Conservation (phyloP, 2,888 invertebrate species). For the Beris chalybata region DNA sequence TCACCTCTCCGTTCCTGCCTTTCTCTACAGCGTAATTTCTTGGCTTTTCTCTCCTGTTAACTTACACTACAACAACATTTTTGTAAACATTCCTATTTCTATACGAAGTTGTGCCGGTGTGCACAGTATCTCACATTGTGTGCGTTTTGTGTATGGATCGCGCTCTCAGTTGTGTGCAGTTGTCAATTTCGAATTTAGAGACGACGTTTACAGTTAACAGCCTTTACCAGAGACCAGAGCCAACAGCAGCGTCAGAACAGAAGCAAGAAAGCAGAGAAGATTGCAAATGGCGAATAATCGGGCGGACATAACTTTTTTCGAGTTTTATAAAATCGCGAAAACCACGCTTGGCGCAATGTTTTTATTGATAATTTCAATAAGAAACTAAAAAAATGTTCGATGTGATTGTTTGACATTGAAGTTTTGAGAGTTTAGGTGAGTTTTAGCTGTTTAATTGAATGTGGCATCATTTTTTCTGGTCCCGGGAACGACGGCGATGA, state of each 20-base stretch:
- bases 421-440: constrained; percentile 45
- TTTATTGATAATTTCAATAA: constrained; percentile 44
- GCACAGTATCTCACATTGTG: background rate
- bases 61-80: background rate
- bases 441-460: constrained; percentile 36
- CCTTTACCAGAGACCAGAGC: background rate
- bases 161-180: constrained; percentile 22
- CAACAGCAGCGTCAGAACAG: constrained; percentile 2
- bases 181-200: constrained; percentile 11
- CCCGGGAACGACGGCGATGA: background rate
- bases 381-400: constrained; percentile 43
- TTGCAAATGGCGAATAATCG: constrained; percentile 49
- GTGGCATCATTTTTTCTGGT: constrained; percentile 5
- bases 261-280: constrained; percentile 31
- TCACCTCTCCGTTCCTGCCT: too few species aligned
- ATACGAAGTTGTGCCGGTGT: background rate
- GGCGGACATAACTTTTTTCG: constrained; percentile 44
- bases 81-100: constrained; percentile 23
- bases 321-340: constrained; percentile 44
- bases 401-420: constrained; percentile 44
- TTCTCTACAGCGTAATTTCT: too few species aligned
- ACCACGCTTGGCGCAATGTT: constrained; percentile 44
- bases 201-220: too few species aligned
- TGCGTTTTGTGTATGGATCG: background rate
- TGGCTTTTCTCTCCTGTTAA: background rate